Conservation (phyloP, 2,888 invertebrate genomes). For the Rhynchonema sp. region DNA sequence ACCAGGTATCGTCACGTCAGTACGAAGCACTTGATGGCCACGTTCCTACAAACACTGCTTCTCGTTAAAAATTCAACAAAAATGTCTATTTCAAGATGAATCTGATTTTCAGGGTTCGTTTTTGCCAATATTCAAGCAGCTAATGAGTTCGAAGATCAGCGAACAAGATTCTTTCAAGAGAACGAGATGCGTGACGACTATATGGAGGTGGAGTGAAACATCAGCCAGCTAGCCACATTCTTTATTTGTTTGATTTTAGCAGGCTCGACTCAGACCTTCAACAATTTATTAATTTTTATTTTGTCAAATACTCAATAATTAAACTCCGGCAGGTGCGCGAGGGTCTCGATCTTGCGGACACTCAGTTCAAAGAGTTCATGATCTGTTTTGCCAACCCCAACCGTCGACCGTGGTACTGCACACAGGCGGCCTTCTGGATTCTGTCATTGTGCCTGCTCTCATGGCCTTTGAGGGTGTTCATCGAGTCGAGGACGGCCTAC, state of each 20-base stretch:
- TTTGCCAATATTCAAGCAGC: slow-evolving; percentile 51
- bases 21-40: no score
- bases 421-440: slow-evolving; percentile 52
- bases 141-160: slow-evolving; percentile 57
- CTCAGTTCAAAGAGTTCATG: slow-evolving; percentile 35
- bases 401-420: slow-evolving; percentile 35
- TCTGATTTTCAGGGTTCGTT: no score
- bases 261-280: no score
- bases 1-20: no score
- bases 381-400: slow-evolving; percentile 26
- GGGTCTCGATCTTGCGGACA: slow-evolving; percentile 51
- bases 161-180: slow-evolving; percentile 54
- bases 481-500: slow-evolving; percentile 54
- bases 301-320: no score
- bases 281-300: no score
- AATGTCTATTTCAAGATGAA: no score
- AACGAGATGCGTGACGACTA: slow-evolving; percentile 61
- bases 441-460: slow-evolving; percentile 51
- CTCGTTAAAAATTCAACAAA: no score
- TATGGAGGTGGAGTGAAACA: slow-evolving; percentile 65
- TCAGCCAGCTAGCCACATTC: no score
- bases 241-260: no score
- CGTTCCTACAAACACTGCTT: no score
- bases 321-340: slow-evolving; percentile 37
- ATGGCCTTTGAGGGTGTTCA: slow-evolving; percentile 53